Percentiles rank a stretch among this genome's conserved stretches.
Conservation (phyloP, 30 jellyfish, hydroid and myxozoan genomes). For the Cassiopea xamachana region DNA sequence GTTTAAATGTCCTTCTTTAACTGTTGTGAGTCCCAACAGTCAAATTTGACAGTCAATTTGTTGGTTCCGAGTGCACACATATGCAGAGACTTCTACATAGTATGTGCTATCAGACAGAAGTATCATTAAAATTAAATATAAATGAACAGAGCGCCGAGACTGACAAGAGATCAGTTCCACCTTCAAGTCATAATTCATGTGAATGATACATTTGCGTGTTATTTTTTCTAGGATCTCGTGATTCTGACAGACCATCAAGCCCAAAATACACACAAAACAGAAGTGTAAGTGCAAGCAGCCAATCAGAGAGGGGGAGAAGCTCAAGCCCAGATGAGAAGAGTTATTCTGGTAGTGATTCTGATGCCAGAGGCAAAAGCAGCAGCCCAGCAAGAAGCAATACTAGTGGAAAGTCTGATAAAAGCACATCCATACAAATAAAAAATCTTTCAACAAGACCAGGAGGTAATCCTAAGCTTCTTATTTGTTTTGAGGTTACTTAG, state of each 20-base stretch:
- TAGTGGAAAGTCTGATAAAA: constrained; percentile 67
- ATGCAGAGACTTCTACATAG: too few species aligned
- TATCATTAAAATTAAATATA: too few species aligned
- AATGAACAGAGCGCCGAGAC: background rate
- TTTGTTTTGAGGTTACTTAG: background rate
- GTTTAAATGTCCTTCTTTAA: too few species aligned
- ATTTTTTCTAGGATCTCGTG: constrained; percentile 42
- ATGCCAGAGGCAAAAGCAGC: constrained; percentile 73
- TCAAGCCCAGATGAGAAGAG: constrained; percentile 75
- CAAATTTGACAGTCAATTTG: too few species aligned
- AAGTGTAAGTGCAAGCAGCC: constrained; percentile 73
- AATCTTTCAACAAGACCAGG: constrained; percentile 84
- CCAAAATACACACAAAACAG: constrained; percentile 65
- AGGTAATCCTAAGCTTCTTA: constrained; percentile 48
- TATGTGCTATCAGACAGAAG: too few species aligned
- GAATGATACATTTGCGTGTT: background rate
- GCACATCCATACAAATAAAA: constrained; percentile 75
- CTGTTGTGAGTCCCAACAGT: too few species aligned
- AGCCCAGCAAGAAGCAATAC: constrained; percentile 75
- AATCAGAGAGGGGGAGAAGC: constrained; percentile 87
- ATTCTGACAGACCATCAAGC: constrained; percentile 73
- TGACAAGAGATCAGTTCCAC: background rate
- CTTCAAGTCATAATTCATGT: too few species aligned
- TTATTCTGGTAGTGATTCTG: constrained; percentile 88
- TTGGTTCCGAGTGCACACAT: too few species aligned